These are phyloP conservation scores for Celastrina argiolus DNA, from an alignment of 2,888 invertebrate genomes.

Conservation along the genomic window DNA sequence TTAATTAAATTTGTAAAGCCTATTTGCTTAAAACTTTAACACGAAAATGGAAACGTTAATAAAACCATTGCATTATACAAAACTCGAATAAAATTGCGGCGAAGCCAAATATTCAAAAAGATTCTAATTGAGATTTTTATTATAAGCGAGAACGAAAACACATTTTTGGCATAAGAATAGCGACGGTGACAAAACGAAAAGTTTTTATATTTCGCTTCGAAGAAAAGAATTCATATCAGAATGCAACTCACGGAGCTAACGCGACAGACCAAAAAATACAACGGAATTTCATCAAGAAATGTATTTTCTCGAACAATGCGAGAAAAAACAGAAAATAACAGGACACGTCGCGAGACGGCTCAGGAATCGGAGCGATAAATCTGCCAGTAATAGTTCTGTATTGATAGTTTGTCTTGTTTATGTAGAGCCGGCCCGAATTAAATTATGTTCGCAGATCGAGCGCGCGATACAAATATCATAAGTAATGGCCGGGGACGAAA, in stretches of 20 bases:
- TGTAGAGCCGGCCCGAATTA: slow-evolving; percentile 6
- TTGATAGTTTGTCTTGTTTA: slow-evolving; percentile 18
- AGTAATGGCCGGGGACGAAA: background rate
- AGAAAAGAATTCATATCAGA: slow-evolving; percentile 24
- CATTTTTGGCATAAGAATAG: slow-evolving; percentile 17
- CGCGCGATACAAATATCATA: background rate
- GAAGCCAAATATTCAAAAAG: slow-evolving; percentile 5
- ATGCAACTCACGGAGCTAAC: slow-evolving; percentile 29
- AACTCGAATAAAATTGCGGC: background rate
- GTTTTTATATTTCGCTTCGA: slow-evolving; percentile 17
- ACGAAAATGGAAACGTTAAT: background rate
- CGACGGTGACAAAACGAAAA: slow-evolving; percentile 14
- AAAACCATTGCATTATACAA: background rate
- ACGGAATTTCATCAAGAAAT: slow-evolving; percentile 28
- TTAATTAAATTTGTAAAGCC: background rate
- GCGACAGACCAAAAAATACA: slow-evolving; percentile 29
- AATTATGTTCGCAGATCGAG: slow-evolving; percentile 14
- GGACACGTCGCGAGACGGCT: slow-evolving; percentile 16
- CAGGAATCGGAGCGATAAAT: slow-evolving; percentile 13
- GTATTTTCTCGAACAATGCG: slow-evolving; percentile 27
- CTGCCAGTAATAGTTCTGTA: slow-evolving; percentile 16
- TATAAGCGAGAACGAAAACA: slow-evolving; percentile 10
- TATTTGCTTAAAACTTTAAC: background rate
- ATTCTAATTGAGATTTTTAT: slow-evolving; percentile 19
- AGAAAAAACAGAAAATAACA: slow-evolving; percentile 20